Evolutionary conservation across 2,888 invertebrate genomes (phyloP).

Genomic region (Molanna angustata): DNA sequence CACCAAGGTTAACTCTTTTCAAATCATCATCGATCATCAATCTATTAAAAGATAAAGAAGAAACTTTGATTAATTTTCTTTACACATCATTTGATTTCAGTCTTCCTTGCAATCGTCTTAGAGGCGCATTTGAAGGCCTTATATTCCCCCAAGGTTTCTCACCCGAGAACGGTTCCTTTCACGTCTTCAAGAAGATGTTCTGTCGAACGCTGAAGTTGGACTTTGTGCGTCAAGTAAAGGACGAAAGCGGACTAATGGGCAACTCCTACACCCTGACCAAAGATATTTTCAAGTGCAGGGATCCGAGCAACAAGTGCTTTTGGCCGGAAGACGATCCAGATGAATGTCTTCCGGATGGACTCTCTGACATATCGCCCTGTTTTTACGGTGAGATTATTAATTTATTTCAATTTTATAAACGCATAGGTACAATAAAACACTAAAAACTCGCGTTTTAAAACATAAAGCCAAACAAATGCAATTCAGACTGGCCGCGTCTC

Average conservation of each 20-base stretch:
- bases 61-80: no score
- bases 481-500: no score
- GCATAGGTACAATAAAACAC: no score
- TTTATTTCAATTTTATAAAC: no score
- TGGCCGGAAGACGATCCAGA: conserved; percentile 51
- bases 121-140: conserved; percentile 69
- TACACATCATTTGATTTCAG: conserved; percentile 41
- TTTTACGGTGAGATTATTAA: conserved; percentile 70
- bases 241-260: conserved; percentile 54
- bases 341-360: conserved; percentile 57
- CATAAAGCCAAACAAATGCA: no score
- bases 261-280: conserved; percentile 60
- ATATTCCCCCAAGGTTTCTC: conserved; percentile 63
- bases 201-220: conserved; percentile 64
- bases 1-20: no score
- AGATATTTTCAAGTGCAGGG: conserved; percentile 56
- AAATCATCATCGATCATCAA: no score
- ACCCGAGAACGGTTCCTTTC: conserved; percentile 50
- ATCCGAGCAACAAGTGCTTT: conserved; percentile 63
- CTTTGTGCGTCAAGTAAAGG: conserved; percentile 36
- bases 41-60: no score
- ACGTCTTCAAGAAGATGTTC: conserved; percentile 70
- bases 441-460: no score
- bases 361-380: conserved; percentile 68
- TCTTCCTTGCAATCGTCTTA: conserved; percentile 63